These are phyloP conservation scores for Drosophila meridiana DNA, from an alignment of 2,888 invertebrate species.

Conservation along the genomic window DNA sequence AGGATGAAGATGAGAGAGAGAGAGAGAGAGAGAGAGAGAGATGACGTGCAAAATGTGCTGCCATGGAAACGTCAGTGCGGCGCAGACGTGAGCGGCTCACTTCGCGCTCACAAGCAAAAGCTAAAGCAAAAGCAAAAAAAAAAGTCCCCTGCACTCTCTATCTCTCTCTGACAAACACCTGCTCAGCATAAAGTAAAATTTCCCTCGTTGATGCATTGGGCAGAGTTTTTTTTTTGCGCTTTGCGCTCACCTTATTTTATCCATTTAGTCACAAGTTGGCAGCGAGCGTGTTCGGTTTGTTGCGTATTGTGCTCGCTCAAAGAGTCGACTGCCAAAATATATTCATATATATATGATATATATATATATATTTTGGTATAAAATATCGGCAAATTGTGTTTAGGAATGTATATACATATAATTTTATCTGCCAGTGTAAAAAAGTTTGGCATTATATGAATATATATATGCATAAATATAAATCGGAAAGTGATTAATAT, in stretches of 20 bases:
- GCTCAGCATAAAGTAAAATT: slow-evolving; percentile 34
- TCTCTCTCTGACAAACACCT: slow-evolving; percentile 31
- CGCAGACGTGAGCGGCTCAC: slow-evolving; percentile 46
- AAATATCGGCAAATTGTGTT: slow-evolving; percentile 1
- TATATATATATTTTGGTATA: background rate
- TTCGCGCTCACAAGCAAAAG: background rate
- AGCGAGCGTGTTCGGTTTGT: slow-evolving; percentile 46
- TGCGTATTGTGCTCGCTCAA: slow-evolving; percentile 7
- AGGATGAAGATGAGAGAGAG: slow-evolving; percentile 8
- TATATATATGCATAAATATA: background rate
- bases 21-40: slow-evolving; percentile 16
- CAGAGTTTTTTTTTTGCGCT: slow-evolving; percentile 9
- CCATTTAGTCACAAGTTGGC: slow-evolving; percentile 51
- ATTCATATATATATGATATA: background rate
- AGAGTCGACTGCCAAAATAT: slow-evolving; percentile 29
- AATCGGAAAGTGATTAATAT: background rate
- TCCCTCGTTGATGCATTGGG: slow-evolving; percentile 33
- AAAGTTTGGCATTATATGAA: background rate
- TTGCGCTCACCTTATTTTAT: slow-evolving; percentile 36
- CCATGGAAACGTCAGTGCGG: slow-evolving; percentile 14
- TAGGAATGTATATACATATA: slow-evolving; percentile 5
- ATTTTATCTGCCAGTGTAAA: slow-evolving; percentile 7
- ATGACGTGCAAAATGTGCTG: slow-evolving; percentile 31
- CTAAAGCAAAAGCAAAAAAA: background rate
- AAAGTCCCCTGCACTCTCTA: background rate